phyloP scores from a whole-genome alignment of 2,888 invertebrate species.

The Pteria penguin region DNA sequence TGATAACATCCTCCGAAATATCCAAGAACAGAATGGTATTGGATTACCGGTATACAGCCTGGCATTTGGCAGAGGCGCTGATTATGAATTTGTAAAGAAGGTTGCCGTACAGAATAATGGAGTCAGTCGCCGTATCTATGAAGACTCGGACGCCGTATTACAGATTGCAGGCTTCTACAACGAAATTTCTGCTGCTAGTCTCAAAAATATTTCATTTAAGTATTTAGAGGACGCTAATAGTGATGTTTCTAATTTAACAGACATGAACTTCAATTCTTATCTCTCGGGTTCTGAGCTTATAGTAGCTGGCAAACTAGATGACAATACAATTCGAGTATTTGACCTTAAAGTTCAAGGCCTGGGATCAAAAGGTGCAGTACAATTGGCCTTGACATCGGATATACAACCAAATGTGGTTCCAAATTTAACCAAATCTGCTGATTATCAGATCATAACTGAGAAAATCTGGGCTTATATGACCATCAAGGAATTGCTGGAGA shows the following conservation, averaged over 20 bases:
- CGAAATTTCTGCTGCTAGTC: conserved; percentile 86
- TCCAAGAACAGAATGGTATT: conserved; percentile 53
- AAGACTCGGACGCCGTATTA: conserved; percentile 86
- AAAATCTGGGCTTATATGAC: conserved; percentile 72
- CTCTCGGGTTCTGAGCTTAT: conserved; percentile 67
- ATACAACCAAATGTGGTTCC: background rate
- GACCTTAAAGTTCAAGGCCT: background rate
- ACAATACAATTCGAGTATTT: background rate
- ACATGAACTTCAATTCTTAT: conserved; percentile 50
- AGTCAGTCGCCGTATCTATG: conserved; percentile 87
- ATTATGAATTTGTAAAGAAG: conserved; percentile 63
- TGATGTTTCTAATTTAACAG: conserved; percentile 54
- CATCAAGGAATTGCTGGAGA: conserved; percentile 64
- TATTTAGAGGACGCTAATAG: conserved; percentile 81
- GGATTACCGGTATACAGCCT: conserved; percentile 60
- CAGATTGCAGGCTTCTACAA: conserved; percentile 84
- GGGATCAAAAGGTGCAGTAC: conserved; percentile 26
- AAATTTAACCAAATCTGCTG: background rate
- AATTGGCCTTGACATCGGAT: conserved; percentile 3
- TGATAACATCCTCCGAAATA: conserved; percentile 66
- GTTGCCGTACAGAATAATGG: conserved; percentile 84
- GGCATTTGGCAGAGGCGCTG: conserved; percentile 64
- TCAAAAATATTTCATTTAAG: conserved; percentile 85
- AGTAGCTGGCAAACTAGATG: conserved; percentile 45
- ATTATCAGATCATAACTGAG: conserved; percentile 57